Base-by-base conservation (phyloP, 2,888 invertebrate genomes). In the Anthoptus insignis region DNA sequence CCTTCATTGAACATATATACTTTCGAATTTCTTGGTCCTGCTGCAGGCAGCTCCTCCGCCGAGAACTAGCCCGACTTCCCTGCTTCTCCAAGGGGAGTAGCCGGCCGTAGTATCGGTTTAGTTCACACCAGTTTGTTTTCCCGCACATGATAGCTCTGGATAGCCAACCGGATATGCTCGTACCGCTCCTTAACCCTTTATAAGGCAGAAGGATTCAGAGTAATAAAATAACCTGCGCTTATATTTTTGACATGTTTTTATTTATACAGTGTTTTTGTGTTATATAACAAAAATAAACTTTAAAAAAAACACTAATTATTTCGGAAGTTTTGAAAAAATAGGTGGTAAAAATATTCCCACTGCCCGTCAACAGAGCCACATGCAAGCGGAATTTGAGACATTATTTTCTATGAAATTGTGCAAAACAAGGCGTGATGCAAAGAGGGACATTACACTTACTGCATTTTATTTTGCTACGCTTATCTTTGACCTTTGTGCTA, bases 301-400 rank as follows among this genome's bases (percentile, higher is more conserved):
- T 34, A 53, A 53, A 53, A 53, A 53, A 53, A 53, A 53, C 53
- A 53, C 58, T 58, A 19, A 58, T 47, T 47, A 58, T 58, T 47
- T 58, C 32, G 58, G 32, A 58, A 58, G 58, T 58, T 58, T 60
- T 60, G 60, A 53, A 60, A 60, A 60, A 65, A 65, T 65, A 65
- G 59, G 59, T 56, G 65, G 65, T 59, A 65, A 65, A 65, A 65
- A 65, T 65, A 65, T 65, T 65, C 65, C 59, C 59, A 65, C 59
- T 58, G 64, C 58, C 64, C 54, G n/a, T 61, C 54, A 54, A 47
- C 54, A 61, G 47, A 61, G 11, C 54, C 54, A 61, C 61, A 61
- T 61, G 54, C 47, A 53, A 54, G 34, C 42, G 16, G 21, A 58
- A 42, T 58, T 57, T 58, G 42, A n/a, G 58, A 53, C 53, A 56